Evolutionary conservation across 2,113 vertebrate genomes (phyloP).

Genomic region (Chlorodrepanis virens): DNA sequence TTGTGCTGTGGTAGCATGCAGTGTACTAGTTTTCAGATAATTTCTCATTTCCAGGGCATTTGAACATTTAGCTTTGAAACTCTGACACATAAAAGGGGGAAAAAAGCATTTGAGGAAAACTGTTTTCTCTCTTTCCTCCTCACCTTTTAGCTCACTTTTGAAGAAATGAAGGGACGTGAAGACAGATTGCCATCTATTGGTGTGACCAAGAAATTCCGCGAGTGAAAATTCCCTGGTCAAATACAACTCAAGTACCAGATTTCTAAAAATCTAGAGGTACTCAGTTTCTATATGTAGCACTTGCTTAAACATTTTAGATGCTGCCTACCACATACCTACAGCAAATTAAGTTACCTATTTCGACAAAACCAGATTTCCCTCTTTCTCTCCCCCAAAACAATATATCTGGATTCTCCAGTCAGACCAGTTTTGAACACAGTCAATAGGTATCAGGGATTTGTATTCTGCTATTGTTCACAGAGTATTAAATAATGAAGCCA

Average conservation of each 20-base stretch:
- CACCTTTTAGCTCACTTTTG: neutral
- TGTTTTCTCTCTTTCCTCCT: constrained; percentile 28
- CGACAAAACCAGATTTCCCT: neutral
- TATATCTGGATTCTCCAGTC: neutral
- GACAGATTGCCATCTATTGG: constrained; percentile 71
- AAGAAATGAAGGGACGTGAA: neutral
- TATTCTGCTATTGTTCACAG: neutral
- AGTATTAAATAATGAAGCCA: no score
- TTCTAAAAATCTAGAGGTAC: neutral
- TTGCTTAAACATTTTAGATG: neutral
- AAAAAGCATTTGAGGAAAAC: constrained; percentile 30
- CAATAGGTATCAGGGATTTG: neutral
- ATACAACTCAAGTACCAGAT: neutral
- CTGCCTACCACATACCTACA: neutral
- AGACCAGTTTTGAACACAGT: neutral
- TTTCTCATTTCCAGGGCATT: constrained; percentile 58
- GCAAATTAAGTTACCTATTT: neutral
- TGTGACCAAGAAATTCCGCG: neutral
- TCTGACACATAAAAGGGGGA: constrained; percentile 32
- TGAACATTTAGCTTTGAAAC: constrained; percentile 61
- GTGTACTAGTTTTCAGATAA: constrained; percentile 61
- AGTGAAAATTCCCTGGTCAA: neutral
- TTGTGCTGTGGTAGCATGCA: constrained; percentile 45
- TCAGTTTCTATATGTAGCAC: neutral
- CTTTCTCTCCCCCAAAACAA: neutral